phyloP scores from a whole-genome alignment of 2,113 vertebrate species.

The Fulmarus glacialis region DNA sequence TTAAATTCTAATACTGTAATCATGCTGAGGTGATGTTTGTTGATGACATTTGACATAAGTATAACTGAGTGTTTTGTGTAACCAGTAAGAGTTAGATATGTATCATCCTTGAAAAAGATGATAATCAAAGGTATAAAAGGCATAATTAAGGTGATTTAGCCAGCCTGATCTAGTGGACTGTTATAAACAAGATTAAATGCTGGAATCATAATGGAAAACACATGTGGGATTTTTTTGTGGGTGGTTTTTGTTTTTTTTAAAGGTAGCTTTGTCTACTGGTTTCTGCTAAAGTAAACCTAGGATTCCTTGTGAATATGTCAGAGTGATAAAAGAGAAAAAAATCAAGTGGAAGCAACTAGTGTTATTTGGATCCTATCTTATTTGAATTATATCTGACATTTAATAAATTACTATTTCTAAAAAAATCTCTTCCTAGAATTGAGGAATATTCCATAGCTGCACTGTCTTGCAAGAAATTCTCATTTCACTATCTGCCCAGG shows the following conservation, averaged over 20 bases:
- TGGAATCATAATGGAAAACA: background rate
- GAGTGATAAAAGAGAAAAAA: background rate
- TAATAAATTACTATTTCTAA: background rate
- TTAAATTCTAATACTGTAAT: background rate
- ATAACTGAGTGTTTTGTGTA: background rate
- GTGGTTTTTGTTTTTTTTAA: background rate
- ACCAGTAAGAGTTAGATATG: background rate
- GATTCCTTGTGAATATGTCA: background rate
- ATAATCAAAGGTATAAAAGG: background rate
- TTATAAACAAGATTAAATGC: background rate
- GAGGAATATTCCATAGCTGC: background rate
- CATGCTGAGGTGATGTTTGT: background rate
- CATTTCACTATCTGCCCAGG: background rate
- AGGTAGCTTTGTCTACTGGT: background rate
- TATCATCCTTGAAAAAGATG: background rate
- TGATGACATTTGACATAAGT: background rate
- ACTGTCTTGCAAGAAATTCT: background rate
- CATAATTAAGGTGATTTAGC: background rate
- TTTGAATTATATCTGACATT: background rate
- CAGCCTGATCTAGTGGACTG: background rate
- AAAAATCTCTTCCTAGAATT: background rate
- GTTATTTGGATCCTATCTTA: background rate
- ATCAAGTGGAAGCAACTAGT: background rate
- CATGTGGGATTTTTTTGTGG: background rate
- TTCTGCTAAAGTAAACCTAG: background rate